These are phyloP conservation scores for Papilio elwesi DNA, from an alignment of 2,888 invertebrate species.

Conservation along the genomic window DNA sequence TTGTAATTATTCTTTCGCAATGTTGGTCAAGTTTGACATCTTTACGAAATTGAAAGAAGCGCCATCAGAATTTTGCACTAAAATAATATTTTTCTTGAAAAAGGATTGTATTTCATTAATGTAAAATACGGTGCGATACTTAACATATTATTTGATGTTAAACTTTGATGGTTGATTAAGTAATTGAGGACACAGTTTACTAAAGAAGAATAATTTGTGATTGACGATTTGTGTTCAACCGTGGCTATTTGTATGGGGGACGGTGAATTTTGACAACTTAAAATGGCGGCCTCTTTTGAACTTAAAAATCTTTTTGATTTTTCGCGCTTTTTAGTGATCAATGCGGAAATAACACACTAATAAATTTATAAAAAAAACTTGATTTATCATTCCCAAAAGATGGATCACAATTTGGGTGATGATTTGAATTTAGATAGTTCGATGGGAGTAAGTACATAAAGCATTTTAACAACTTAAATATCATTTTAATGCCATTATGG, in stretches of 20 bases:
- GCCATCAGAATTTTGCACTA: constrained; percentile 65
- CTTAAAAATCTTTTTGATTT: constrained; percentile 60
- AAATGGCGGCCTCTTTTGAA: constrained; percentile 84
- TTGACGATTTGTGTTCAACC: constrained; percentile 78
- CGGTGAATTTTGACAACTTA: constrained; percentile 74
- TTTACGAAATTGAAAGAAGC: constrained; percentile 80
- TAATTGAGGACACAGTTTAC: constrained; percentile 22
- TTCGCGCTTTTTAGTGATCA: constrained; percentile 44
- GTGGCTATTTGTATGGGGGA: constrained; percentile 71
- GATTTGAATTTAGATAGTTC: constrained; percentile 70
- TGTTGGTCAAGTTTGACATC: constrained; percentile 56
- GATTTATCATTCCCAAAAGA: constrained; percentile 48
- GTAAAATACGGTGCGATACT: neutral
- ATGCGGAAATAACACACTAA: constrained; percentile 28
- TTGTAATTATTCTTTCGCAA: constrained; percentile 45
- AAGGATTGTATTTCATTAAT: constrained; percentile 11
- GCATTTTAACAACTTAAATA: constrained; percentile 33
- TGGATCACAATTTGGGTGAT: constrained; percentile 78
- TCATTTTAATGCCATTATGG: too few relatives aligned
- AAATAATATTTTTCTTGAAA: constrained; percentile 39
- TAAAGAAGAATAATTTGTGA: constrained; percentile 46
- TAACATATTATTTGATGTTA: constrained; percentile 17
- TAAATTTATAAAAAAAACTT: constrained; percentile 39
- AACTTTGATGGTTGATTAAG: constrained; percentile 30
- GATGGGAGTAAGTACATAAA: constrained; percentile 68